These are phyloP conservation scores for Zaprionus africanus DNA, from an alignment of 1,140 invertebrate genomes.

Conservation along the genomic window DNA sequence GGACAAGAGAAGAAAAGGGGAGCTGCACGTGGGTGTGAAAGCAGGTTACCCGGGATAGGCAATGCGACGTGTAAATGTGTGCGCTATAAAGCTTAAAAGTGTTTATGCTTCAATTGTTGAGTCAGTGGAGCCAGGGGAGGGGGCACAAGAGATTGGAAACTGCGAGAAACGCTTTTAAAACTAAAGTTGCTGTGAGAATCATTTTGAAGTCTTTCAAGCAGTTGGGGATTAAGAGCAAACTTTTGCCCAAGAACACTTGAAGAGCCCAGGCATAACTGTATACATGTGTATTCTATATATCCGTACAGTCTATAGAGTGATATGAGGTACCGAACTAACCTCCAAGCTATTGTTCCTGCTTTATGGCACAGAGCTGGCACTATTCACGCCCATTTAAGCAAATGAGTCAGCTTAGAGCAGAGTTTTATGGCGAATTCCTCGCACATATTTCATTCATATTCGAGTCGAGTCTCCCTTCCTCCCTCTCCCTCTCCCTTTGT, in stretches of 20 bases:
- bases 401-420: constrained; percentile 47
- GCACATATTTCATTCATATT: constrained; percentile 50
- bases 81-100: constrained; percentile 79
- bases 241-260: neutral
- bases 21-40: constrained; percentile 36
- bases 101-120: constrained; percentile 69
- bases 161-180: constrained; percentile 27
- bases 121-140: neutral
- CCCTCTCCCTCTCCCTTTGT: constrained; percentile 41
- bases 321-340: neutral
- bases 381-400: constrained; percentile 44
- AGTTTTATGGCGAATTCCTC: constrained; percentile 58
- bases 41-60: constrained; percentile 30
- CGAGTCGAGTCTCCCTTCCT: constrained; percentile 25
- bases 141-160: constrained; percentile 6
- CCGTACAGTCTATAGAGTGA: neutral
- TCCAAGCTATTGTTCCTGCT: constrained; percentile 6
- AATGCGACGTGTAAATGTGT: constrained; percentile 76
- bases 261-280: neutral
- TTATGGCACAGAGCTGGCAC: constrained; percentile 6
- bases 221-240: neutral
- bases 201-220: constrained; percentile 7
- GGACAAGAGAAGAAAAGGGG: neutral
- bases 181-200: constrained; percentile 27
- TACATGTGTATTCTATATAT: neutral